These are phyloP conservation scores for Seira musarum DNA, from an alignment of 2,888 invertebrate genomes.

Conservation along the genomic window DNA sequence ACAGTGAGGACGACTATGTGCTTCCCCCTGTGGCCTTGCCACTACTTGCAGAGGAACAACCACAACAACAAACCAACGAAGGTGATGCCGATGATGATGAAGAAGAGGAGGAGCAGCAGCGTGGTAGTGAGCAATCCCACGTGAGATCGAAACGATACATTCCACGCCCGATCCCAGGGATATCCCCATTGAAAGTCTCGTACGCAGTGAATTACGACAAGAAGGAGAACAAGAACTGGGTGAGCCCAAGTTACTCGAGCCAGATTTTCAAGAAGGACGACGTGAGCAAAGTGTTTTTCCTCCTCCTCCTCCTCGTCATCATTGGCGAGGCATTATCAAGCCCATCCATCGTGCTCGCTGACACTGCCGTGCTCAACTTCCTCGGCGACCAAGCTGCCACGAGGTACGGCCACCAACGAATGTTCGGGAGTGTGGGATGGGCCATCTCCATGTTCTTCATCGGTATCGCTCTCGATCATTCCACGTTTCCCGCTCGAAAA, in stretches of 20 bases:
- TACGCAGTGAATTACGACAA: constrained; percentile 85
- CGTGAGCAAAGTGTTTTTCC: constrained; percentile 94
- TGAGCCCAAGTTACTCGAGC: constrained; percentile 92
- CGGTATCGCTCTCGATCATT: constrained; percentile 95
- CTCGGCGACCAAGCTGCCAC: constrained; percentile 82
- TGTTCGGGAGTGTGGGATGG: constrained; percentile 99
- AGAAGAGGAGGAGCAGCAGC: neutral
- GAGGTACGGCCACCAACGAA: constrained; percentile 94
- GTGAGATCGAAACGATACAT: constrained; percentile 73
- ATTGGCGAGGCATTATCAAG: constrained; percentile 99
- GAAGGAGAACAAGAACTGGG: constrained; percentile 80
- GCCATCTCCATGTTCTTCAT: constrained; percentile 99
- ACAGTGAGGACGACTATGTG: constrained; percentile 12
- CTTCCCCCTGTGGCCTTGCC: constrained; percentile 29
- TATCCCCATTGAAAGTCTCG: constrained; percentile 83
- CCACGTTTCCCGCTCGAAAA: constrained; percentile 87
- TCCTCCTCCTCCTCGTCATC: constrained; percentile 91
- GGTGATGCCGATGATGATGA: neutral
- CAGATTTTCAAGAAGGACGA: constrained; percentile 91
- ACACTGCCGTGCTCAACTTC: constrained; percentile 90
- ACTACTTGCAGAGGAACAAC: constrained; percentile 12
- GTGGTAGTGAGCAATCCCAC: constrained; percentile 24
- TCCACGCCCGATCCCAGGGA: constrained; percentile 73
- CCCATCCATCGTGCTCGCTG: constrained; percentile 94
- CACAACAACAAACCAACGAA: constrained; percentile 1